Conservation (phyloP, 2,888 invertebrate genomes). For the Pyralis farinalis region DNA sequence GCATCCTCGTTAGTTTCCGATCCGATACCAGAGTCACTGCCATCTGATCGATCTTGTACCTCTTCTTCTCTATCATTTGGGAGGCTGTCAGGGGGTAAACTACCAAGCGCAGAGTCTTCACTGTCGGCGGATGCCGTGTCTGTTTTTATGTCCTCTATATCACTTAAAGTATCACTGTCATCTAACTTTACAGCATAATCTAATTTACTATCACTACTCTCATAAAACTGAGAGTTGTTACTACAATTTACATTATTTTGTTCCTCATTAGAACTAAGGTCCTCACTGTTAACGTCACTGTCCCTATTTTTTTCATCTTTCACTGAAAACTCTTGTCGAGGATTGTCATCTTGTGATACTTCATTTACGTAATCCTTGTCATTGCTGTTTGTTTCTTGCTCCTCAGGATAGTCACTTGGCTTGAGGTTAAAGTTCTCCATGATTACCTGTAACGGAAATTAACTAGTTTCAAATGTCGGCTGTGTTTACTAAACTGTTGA, state of each 20-base stretch:
- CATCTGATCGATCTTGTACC: constrained; percentile 86
- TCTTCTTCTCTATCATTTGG: constrained; percentile 79
- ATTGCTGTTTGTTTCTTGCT: constrained; percentile 22
- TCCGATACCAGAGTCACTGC: constrained; percentile 92
- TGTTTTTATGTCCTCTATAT: constrained; percentile 76
- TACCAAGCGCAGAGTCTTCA: constrained; percentile 83
- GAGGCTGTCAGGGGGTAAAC: constrained; percentile 73
- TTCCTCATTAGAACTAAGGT: constrained; percentile 63
- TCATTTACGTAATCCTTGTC: constrained; percentile 24
- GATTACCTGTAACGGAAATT: constrained; percentile 39
- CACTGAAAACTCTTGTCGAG: constrained; percentile 40
- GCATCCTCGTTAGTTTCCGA: constrained; percentile 85
- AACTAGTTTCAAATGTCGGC: constrained; percentile 3
- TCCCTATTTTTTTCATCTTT: constrained; percentile 62
- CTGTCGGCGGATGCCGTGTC: constrained; percentile 79
- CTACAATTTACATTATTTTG: constrained; percentile 59
- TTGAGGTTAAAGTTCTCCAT: constrained; percentile 39
- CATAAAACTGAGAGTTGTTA: constrained; percentile 74
- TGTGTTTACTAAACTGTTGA: background rate
- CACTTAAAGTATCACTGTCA: constrained; percentile 75
- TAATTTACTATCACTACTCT: constrained; percentile 74
- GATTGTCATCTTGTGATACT: constrained; percentile 27
- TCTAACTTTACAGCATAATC: constrained; percentile 73
- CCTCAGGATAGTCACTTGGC: constrained; percentile 19
- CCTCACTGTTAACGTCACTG: constrained; percentile 67